A percentile compares a stretch with the other conserved stretches of the same genome.
These are phyloP conservation scores for Lasioglossum calceatum DNA, from an alignment of 2,888 invertebrate species.

Conservation along the genomic window DNA sequence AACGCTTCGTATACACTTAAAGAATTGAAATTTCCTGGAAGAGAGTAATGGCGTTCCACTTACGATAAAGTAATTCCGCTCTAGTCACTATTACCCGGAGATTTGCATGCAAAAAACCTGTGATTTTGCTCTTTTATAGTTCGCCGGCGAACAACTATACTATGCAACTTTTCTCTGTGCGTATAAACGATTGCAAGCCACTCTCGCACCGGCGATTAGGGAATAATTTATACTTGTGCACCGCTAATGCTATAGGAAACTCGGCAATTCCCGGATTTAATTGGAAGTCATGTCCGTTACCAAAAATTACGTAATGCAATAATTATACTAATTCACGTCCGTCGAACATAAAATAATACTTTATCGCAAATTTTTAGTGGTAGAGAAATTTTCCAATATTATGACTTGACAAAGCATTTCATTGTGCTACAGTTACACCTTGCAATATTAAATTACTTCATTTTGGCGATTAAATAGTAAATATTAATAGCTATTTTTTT, in stretches of 20 bases:
- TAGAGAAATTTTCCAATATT: not conserved
- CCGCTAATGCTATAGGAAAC: not conserved
- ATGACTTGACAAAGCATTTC: not conserved
- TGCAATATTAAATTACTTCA: not conserved
- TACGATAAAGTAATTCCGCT: constrained; percentile 55
- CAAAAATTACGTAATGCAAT: not conserved
- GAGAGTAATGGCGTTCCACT: constrained; percentile 61
- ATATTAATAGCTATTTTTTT: not conserved
- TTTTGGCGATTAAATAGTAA: not conserved
- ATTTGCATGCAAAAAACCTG: constrained; percentile 55
- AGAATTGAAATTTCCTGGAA: constrained; percentile 65
- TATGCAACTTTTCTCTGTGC: not conserved
- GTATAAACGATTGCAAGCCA: not conserved
- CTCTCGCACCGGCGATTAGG: not conserved
- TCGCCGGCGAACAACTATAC: not conserved
- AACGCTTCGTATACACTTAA: constrained; percentile 50
- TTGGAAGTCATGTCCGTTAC: not conserved
- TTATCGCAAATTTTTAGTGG: not conserved
- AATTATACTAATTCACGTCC: not conserved
- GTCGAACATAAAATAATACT: not conserved
- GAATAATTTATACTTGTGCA: constrained; percentile 1
- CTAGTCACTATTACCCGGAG: constrained; percentile 27
- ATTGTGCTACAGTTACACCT: not conserved
- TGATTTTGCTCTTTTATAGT: constrained; percentile 11
- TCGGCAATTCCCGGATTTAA: not conserved